Percentiles rank a stretch among this genome's conserved stretches.
Evolutionary conservation across 1,140 invertebrate genomes (phyloP).

Genomic region (Sweltsa coloradensis): DNA sequence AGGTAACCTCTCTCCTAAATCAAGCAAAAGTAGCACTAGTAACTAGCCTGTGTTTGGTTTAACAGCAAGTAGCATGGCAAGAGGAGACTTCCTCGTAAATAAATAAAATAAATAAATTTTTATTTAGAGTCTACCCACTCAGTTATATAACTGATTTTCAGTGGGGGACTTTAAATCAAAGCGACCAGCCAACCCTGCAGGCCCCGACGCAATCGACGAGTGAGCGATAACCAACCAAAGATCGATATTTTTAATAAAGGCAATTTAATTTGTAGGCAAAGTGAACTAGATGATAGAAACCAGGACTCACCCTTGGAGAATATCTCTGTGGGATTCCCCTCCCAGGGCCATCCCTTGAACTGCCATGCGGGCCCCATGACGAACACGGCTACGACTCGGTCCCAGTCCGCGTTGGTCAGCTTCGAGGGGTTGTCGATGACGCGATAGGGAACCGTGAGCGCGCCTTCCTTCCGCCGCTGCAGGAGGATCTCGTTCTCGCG

Average conservation of each 20-base stretch:
- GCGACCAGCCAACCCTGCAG: too few species aligned
- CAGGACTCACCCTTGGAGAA: constrained; percentile 76
- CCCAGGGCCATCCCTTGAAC: constrained; percentile 99
- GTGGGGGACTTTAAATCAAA: too few species aligned
- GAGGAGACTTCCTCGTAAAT: too few species aligned
- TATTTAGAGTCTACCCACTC: too few species aligned
- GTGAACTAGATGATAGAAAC: background rate
- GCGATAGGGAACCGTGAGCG: constrained; percentile 72
- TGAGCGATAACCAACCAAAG: background rate
- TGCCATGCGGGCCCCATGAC: constrained; percentile 99
- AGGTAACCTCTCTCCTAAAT: too few species aligned
- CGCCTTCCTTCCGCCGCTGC: constrained; percentile 57
- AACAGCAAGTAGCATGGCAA: too few species aligned
- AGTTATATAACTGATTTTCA: too few species aligned
- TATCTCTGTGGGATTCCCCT: constrained; percentile 94
- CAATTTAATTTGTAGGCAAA: background rate
- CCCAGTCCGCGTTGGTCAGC: constrained; percentile 88
- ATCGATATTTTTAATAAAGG: background rate
- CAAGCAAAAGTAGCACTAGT: too few species aligned
- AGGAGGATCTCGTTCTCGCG: constrained; percentile 91
- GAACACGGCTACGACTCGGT: constrained; percentile 95
- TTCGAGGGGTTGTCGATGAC: constrained; percentile 93
- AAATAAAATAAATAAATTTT: too few species aligned
- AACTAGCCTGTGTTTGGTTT: too few species aligned
- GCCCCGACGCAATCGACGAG: background rate